Conservation (phyloP, 1,140 invertebrate species). For the Micrasema minimum region DNA sequence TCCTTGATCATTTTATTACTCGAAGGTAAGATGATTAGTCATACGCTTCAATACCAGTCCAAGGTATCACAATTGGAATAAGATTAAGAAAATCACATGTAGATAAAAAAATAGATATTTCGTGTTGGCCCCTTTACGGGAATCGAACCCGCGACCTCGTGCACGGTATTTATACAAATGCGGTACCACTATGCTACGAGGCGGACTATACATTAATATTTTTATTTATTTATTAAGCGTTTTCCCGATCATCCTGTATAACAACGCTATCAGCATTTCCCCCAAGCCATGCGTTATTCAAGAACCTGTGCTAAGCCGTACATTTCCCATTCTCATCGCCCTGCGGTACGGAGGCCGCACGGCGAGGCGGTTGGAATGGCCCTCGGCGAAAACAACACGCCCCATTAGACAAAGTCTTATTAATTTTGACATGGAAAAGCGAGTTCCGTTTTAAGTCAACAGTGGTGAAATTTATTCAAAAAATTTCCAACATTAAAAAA, state of each 20-base stretch:
- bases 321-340: slow-evolving; percentile 18
- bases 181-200: too few relatives aligned
- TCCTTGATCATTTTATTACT: too few relatives aligned
- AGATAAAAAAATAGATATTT: too few relatives aligned
- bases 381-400: slow-evolving; percentile 23
- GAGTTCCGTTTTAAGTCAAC: slow-evolving; percentile 2
- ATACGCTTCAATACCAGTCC: too few relatives aligned
- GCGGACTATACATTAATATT: too few relatives aligned
- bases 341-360: background rate
- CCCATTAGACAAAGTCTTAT: slow-evolving; percentile 34
- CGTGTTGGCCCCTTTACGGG: too few relatives aligned
- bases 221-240: too few relatives aligned
- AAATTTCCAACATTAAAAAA: background rate
- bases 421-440: slow-evolving; percentile 19
- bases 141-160: too few relatives aligned
- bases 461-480: background rate
- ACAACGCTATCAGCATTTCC: slow-evolving; percentile 22
- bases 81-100: too few relatives aligned
- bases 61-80: too few relatives aligned
- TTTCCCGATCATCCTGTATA: slow-evolving; percentile 3
- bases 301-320: slow-evolving; percentile 3
- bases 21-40: too few relatives aligned
- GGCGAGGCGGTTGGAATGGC: slow-evolving; percentile 9
- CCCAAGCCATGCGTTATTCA: slow-evolving; percentile 26
- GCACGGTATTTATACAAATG: too few relatives aligned